Conservation (phyloP, 37 sponge, comb jelly and placozoan genomes). For the Tethya wilhelma region DNA sequence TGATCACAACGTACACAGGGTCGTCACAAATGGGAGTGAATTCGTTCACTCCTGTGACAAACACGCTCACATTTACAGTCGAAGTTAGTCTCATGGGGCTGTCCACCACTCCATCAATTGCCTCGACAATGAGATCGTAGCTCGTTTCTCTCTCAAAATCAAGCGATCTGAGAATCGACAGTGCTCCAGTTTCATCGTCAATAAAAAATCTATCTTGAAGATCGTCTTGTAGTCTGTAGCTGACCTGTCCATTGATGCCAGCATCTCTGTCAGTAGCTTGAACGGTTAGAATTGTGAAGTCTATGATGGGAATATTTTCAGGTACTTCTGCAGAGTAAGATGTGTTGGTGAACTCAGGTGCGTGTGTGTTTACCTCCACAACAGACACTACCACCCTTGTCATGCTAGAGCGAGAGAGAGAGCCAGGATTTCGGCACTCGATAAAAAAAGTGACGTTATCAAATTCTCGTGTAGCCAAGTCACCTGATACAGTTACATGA, state of each 20-base stretch:
- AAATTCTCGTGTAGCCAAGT: slow-evolving; percentile 19
- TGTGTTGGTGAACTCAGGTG: slow-evolving; percentile 42
- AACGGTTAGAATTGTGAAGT: slow-evolving; percentile 31
- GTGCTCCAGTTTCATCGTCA: slow-evolving; percentile 32
- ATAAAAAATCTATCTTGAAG: slow-evolving; percentile 27
- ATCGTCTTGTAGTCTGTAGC: slow-evolving; percentile 31
- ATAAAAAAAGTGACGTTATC: slow-evolving; percentile 40
- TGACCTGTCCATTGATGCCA: slow-evolving; percentile 51
- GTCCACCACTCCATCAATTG: slow-evolving; percentile 64
- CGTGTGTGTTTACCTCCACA: slow-evolving; percentile 31
- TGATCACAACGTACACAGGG: slow-evolving; percentile 49
- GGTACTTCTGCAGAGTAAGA: slow-evolving; percentile 24
- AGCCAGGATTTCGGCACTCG: slow-evolving; percentile 39
- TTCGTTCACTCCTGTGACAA: slow-evolving; percentile 64
- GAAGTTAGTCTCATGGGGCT: slow-evolving; percentile 36
- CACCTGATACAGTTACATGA: slow-evolving; percentile 18
- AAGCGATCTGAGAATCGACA: slow-evolving; percentile 26
- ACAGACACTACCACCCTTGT: slow-evolving; percentile 33
- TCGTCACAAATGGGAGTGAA: slow-evolving; percentile 47
- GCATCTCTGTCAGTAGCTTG: slow-evolving; percentile 34
- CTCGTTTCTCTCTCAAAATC: slow-evolving; percentile 39
- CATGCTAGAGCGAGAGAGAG: neutral
- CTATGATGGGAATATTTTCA: slow-evolving; percentile 41
- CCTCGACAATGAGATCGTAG: slow-evolving; percentile 46
- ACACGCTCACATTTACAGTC: slow-evolving; percentile 44